Conservation (phyloP, 92 coral and sea anemone species). For the Hydrozoanthus gracilis region DNA sequence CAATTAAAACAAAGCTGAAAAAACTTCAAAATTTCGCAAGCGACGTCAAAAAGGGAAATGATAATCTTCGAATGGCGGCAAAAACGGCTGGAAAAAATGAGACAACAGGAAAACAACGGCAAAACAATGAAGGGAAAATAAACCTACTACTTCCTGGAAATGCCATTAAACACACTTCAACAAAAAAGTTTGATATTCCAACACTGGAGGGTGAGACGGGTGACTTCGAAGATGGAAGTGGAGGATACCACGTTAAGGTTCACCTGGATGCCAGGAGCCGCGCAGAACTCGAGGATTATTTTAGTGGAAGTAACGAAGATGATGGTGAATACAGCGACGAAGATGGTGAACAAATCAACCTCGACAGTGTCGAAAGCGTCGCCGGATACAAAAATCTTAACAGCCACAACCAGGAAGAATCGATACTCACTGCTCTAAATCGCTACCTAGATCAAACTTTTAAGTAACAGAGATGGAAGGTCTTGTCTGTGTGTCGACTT, state of each 20-base stretch:
- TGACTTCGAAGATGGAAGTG: conserved; percentile 10
- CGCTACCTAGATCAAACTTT: conserved; percentile 34
- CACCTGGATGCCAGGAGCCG: conserved; percentile 38
- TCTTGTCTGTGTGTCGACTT: not conserved
- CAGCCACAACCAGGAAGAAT: conserved; percentile 18
- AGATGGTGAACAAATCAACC: conserved; percentile 10
- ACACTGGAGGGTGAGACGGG: conserved; percentile 16
- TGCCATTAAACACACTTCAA: not conserved
- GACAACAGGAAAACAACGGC: not conserved
- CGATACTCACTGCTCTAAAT: conserved; percentile 32
- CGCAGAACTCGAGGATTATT: not conserved
- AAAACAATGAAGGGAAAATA: not conserved
- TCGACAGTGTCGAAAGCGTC: not conserved
- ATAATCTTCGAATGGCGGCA: not conserved
- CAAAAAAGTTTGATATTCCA: conserved; percentile 38
- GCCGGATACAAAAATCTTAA: conserved; percentile 21
- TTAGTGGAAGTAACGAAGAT: conserved; percentile 18
- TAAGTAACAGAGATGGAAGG: too few relatives aligned
- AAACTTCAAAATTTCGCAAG: conserved; percentile 25
- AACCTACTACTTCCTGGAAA: not conserved
- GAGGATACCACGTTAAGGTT: conserved; percentile 30
- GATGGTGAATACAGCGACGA: not conserved
- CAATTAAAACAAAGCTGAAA: conserved; percentile 23
- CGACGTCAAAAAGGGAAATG: not conserved
- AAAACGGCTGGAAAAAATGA: not conserved